phyloP scores from a whole-genome alignment of 2,797 vertebrate species.

The Naso thynnoides region DNA sequence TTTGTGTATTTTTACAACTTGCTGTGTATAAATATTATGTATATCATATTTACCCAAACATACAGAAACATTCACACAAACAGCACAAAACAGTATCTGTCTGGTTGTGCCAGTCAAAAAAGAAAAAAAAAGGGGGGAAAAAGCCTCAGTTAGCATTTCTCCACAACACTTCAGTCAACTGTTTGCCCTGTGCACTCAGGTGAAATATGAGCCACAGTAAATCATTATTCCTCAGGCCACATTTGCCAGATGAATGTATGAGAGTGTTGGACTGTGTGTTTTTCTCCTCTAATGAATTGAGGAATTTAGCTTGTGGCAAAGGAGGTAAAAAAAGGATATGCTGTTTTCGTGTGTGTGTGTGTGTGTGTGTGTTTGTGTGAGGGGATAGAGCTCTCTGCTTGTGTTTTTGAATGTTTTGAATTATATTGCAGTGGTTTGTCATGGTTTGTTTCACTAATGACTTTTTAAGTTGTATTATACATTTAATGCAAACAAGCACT shows the following conservation, averaged over 20 bases:
- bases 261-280: constrained; percentile 85
- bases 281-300: constrained; percentile 89
- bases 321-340: constrained; percentile 75
- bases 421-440: constrained; percentile 38
- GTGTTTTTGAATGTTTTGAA: constrained; percentile 33
- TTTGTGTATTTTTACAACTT: constrained; percentile 45
- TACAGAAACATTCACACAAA: constrained; percentile 65
- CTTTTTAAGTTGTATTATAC: constrained; percentile 34
- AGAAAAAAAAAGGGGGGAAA: too few species aligned
- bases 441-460: constrained; percentile 41
- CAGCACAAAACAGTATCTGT: constrained; percentile 79
- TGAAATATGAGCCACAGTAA: constrained; percentile 89
- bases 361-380: constrained; percentile 43
- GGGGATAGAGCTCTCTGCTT: constrained; percentile 45
- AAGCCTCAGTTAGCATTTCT: constrained; percentile 85
- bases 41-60: constrained; percentile 59
- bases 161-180: constrained; percentile 85
- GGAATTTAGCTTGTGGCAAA: constrained; percentile 86
- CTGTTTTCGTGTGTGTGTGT: constrained; percentile 60
- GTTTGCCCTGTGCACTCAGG: constrained; percentile 87
- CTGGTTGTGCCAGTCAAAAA: constrained; percentile 77
- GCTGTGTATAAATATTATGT: constrained; percentile 47
- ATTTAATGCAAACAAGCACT: constrained; percentile 11
- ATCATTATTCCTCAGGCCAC: constrained; percentile 88
- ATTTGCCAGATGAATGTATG: constrained; percentile 88